Evolutionary conservation across 2,888 invertebrate genomes (phyloP).

Genomic region (Macrosiphum euphorbiae): DNA sequence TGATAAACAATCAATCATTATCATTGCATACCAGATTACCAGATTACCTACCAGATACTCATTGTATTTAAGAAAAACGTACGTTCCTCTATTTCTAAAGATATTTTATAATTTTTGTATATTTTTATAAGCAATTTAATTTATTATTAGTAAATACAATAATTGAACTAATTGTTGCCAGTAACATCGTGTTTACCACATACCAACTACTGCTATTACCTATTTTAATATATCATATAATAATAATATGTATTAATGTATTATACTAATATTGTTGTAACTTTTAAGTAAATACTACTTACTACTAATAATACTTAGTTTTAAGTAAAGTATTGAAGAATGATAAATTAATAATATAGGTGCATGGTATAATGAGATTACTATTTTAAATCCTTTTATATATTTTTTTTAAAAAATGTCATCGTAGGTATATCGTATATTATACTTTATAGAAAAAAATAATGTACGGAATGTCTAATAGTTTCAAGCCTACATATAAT

Average conservation of each 20-base stretch:
- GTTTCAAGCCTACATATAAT: neutral
- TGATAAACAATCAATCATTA: neutral
- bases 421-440: neutral
- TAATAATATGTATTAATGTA: neutral
- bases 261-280: neutral
- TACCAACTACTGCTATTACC: neutral
- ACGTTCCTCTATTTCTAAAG: neutral
- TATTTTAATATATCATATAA: too few species aligned
- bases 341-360: too few species aligned
- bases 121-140: neutral
- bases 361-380: too few species aligned
- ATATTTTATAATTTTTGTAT: neutral
- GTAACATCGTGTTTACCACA: neutral
- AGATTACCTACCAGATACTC: too few species aligned
- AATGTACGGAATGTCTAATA: neutral
- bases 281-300: neutral
- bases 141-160: neutral
- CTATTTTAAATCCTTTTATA: too few species aligned
- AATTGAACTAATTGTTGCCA: neutral
- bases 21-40: neutral
- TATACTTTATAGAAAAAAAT: neutral
- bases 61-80: neutral
- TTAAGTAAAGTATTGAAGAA: too few species aligned
- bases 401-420: neutral
- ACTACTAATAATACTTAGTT: too few species aligned